phyloP scores from a whole-genome alignment of 2,888 invertebrate species.

The Pediacus dermestoides region DNA sequence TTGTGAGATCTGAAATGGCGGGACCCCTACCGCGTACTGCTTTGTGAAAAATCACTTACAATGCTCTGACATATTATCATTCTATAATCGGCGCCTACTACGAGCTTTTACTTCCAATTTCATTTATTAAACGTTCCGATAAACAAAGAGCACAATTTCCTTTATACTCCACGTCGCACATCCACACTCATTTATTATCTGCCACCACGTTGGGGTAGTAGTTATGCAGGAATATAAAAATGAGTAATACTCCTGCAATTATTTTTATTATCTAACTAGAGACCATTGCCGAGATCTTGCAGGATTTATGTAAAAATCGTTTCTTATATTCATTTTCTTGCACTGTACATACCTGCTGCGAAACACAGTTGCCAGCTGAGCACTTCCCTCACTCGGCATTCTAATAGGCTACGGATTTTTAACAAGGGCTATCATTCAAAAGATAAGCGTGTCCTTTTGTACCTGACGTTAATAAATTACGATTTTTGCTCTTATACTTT shows the following conservation, averaged over 20 bases:
- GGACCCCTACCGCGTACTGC: conserved; percentile 23
- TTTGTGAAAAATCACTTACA: conserved; percentile 39
- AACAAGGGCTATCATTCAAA: conserved; percentile 46
- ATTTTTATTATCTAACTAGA: conserved; percentile 15
- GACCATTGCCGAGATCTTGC: conserved; percentile 13
- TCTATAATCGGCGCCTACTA: conserved; percentile 28
- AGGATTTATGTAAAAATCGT: conserved; percentile 12
- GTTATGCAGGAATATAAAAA: conserved; percentile 12
- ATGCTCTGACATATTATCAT: conserved; percentile 37
- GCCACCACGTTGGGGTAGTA: too few species aligned
- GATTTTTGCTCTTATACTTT: conserved; percentile 31
- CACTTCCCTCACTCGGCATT: conserved; percentile 27
- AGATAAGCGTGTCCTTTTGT: conserved; percentile 44
- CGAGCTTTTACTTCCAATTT: conserved; percentile 17
- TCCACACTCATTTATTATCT: too few species aligned
- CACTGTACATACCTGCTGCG: conserved; percentile 15
- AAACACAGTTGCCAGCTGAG: conserved; percentile 15
- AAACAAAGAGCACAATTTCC: neutral
- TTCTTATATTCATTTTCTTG: conserved; percentile 16
- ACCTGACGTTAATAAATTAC: conserved; percentile 44
- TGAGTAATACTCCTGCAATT: conserved; percentile 11
- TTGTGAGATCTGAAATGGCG: conserved; percentile 15
- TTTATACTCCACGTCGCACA: too few species aligned
- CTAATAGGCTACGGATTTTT: conserved; percentile 45
- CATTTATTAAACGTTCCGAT: conserved; percentile 6